phyloP scores from a whole-genome alignment of 2,797 vertebrate species.

The Rhinatrema bivittatum region DNA sequence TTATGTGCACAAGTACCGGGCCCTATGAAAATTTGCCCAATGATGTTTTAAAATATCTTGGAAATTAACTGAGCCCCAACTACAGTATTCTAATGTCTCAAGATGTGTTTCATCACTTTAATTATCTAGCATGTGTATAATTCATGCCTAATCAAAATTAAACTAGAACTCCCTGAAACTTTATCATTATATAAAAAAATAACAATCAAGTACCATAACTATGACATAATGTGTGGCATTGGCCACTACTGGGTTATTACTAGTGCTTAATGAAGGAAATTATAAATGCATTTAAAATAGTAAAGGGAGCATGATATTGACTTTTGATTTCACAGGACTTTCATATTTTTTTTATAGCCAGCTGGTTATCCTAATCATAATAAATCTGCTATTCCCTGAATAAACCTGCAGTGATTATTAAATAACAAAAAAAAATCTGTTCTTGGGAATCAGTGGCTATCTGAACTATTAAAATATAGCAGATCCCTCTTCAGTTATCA shows the following conservation, averaged over 20 bases:
- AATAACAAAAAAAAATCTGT: too few species aligned
- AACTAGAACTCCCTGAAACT: not conserved
- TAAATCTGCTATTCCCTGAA: slow-evolving; percentile 10
- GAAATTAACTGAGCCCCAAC: too few species aligned
- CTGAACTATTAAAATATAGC: too few species aligned
- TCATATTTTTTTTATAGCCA: slow-evolving; percentile 8
- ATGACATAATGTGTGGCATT: not conserved
- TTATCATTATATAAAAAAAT: slow-evolving; percentile 4
- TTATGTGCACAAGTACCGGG: too few species aligned
- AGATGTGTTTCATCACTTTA: too few species aligned
- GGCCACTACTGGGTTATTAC: not conserved
- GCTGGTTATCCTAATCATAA: slow-evolving; percentile 9
- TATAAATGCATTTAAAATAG: slow-evolving; percentile 4
- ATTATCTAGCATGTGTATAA: not conserved
- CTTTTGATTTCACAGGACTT: not conserved
- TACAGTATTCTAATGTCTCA: too few species aligned
- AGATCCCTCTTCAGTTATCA: too few species aligned
- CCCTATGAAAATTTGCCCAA: too few species aligned
- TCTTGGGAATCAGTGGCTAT: too few species aligned
- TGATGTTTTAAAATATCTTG: too few species aligned
- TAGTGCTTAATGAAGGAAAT: not conserved
- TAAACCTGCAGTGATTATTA: too few species aligned
- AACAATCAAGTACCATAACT: not conserved
- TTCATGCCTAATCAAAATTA: not conserved
- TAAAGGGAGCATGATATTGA: not conserved